Evolutionary conservation across 2,797 vertebrate genomes (phyloP).

Genomic region (Myiothlypis chrysogaster): DNA sequence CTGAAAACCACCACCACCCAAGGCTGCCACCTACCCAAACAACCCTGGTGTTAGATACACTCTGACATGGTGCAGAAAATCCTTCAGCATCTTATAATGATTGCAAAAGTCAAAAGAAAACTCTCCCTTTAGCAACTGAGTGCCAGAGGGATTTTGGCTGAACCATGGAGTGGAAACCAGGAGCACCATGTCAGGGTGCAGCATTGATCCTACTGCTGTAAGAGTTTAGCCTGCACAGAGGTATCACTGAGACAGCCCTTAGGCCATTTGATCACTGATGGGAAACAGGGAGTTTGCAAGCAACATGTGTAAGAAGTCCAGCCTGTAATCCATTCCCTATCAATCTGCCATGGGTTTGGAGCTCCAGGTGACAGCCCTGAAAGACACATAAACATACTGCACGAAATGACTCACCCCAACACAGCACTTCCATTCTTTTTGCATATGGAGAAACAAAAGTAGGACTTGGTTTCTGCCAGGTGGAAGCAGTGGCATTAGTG

Average conservation of each 20-base stretch:
- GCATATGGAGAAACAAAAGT: background rate
- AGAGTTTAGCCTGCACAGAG: background rate
- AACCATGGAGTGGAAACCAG: background rate
- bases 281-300: background rate
- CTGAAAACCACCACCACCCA: background rate
- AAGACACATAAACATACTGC: background rate
- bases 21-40: background rate
- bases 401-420: background rate
- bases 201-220: background rate
- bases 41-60: accelerated
- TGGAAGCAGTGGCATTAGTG: background rate
- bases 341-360: background rate
- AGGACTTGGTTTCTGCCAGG: background rate
- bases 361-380: background rate
- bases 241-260: background rate
- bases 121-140: background rate
- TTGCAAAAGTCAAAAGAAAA: background rate
- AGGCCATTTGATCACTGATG: background rate
- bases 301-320: background rate
- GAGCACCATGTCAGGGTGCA: background rate
- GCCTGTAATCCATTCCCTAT: background rate
- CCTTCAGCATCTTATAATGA: background rate
- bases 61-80: background rate
- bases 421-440: background rate
- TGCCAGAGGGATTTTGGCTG: background rate